A percentile compares a stretch with the other conserved stretches of the same genome.
phyloP scores from a whole-genome alignment of 2,113 vertebrate species.

The Chascanopsetta lugubris region DNA sequence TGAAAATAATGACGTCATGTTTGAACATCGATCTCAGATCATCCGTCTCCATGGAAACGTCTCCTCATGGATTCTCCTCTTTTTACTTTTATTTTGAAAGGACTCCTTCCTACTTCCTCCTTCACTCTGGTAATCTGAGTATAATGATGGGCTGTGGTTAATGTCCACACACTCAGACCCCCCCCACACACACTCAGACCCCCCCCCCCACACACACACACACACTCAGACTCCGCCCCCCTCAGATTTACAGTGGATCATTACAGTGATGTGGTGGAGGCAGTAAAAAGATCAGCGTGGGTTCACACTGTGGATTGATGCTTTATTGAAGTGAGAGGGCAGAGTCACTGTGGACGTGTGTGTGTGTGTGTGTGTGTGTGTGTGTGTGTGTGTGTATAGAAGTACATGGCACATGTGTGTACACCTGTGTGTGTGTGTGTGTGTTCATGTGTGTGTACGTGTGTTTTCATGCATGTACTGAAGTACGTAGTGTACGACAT shows the following conservation, averaged over 20 bases:
- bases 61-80: no score
- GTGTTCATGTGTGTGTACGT: not conserved
- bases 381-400: not conserved
- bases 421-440: no score
- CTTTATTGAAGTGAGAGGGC: slow-evolving; percentile 85
- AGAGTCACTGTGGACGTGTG: slow-evolving; percentile 14
- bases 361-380: not conserved
- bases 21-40: no score
- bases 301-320: slow-evolving; percentile 90
- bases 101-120: not conserved
- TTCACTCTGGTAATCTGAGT: slow-evolving; percentile 7
- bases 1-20: no score
- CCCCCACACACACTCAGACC: not conserved
- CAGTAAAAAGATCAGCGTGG: slow-evolving; percentile 91
- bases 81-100: not conserved
- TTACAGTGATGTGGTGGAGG: slow-evolving; percentile 90
- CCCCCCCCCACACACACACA: slow-evolving; percentile 2
- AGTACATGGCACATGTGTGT: no score
- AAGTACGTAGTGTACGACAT: no score
- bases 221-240: not conserved
- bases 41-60: no score
- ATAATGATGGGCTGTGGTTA: not conserved
- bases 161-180: not conserved
- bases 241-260: slow-evolving; percentile 86
- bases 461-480: slow-evolving; percentile 12